A percentile compares a stretch with the other conserved stretches of the same genome.
phyloP scores from a whole-genome alignment of 2,113 vertebrate genomes.

The Melozone crissalis region DNA sequence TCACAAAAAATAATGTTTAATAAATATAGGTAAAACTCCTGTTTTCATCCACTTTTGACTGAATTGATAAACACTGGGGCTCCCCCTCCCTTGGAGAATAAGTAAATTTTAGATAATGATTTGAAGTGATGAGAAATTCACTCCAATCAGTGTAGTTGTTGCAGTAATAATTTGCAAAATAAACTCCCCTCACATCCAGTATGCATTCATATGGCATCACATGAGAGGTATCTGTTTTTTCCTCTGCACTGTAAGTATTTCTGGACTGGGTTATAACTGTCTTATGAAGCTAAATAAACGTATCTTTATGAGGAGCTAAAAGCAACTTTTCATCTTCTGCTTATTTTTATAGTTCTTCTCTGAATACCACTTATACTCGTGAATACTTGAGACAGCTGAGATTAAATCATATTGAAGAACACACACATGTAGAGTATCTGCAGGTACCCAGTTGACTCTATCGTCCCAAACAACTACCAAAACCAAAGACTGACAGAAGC shows the following conservation, averaged over 20 bases:
- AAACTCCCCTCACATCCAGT: neutral
- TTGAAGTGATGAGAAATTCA: neutral
- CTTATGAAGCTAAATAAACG: neutral
- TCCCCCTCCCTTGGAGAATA: neutral
- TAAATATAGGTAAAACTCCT: neutral
- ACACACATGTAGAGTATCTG: neutral
- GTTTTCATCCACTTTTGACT: neutral
- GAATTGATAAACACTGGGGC: neutral
- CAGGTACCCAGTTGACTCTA: neutral
- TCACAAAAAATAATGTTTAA: neutral
- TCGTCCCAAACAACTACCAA: neutral
- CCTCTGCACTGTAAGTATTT: neutral
- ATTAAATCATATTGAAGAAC: neutral
- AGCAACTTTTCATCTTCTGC: neutral
- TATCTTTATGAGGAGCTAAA: neutral
- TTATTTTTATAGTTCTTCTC: neutral
- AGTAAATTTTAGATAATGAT: neutral
- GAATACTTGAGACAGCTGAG: neutral
- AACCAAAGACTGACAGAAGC: neutral
- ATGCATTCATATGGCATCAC: neutral
- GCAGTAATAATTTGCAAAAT: neutral
- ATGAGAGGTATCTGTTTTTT: neutral
- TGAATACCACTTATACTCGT: rapidly evolving
- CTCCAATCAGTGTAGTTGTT: neutral
- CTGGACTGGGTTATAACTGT: neutral